Evolutionary conservation across 2,888 invertebrate genomes (phyloP), one percentile per base, ranked within the genome.

Genomic region (Bhutanitis thaidina): DNA sequence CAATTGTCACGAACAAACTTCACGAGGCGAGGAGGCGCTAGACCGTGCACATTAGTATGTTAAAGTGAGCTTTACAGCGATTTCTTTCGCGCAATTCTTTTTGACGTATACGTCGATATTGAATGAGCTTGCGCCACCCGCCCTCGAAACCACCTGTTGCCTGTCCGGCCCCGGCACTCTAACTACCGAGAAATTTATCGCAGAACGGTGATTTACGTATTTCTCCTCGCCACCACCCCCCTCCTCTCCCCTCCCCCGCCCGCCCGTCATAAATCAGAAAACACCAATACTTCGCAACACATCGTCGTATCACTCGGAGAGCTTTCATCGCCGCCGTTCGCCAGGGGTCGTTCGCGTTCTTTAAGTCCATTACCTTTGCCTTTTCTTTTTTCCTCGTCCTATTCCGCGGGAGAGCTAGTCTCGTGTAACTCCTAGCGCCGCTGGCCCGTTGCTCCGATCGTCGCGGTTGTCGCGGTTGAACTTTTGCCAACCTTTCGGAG

Each of bases 101-200:
- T 48, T 51, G 48, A 40, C 49, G 46, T 47, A 39, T 41, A 12
- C 29, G 29, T 16, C 40, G 49, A 44, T 49, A 49, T 40, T 44
- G 48, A 49, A 45, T 53, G 43, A 47, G 36, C 37, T 49, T 39
- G 43, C 32, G 10, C 35, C 37, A 45, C 12, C n/a, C 40, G 49
- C 45, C 44, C 40, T 44, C 48, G 27, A 10, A 15, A 15, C 48
- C 48, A 53, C 48, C 49, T 53, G 53, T 53, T 52, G 46, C 46
- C 32, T n/a, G 20, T 14, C 12, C 43, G 52, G 15, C 52, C 52
- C 41, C 43, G 46, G 43, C 46, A 41, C 40, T 15, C 50, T 29
- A 27, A 41, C 36, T 14, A 36, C 20, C 30, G 41, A 30, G 40
- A 35, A 41, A 51, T 51, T 51, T 51, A 51, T 46, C 13, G 51